Base-by-base conservation (phyloP, 2,797 vertebrate genomes). In the Catamblyrhynchus diadema region DNA sequence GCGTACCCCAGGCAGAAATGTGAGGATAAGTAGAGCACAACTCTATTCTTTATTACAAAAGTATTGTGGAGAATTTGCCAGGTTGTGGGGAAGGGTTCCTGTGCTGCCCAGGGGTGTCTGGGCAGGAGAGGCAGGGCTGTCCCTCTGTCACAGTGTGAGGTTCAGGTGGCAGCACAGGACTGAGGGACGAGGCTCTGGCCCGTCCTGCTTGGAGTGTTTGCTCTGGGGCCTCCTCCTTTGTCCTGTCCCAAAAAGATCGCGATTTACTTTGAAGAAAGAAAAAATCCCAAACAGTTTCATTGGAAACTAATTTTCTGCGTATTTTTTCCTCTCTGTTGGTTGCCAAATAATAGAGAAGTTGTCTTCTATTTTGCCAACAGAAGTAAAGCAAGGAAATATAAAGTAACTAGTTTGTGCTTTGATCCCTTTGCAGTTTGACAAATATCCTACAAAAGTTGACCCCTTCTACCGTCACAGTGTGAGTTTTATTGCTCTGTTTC, bases 381-480 rank as follows among this genome's bases (percentile, higher is more conserved):
- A 75, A 73, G 48, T 48, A 39, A 93, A 74, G 39, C 87, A 89
- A 91, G 53, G 64, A 88, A 94, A 72, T 92, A 86, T 37, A 47
- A 93, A 96, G 96, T 98, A 98, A 98, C 97, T 98, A 97, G 97
- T 96, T 93, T 98, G 97, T 98, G 97, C 98, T 98, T 98, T 98
- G 97, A 98, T 98, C 98, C 98, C 97, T 98, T 98, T 98, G 94
- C 99, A 99, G 99, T 99, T 99, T 99, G 99, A 99, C 95, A 99
- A 99, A 99, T 99, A 99, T 97, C 99, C 99, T 97, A 98, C 99
- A 97, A 99, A 99, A 98, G 98, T 99, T 95, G 99, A 99, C 98
- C 99, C 98, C 95, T 99, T 99, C 98, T 99, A 99, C 98, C 99
- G 99, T 98, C 99, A 99, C 98, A 99, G 98, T 97, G 99, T 99